A percentile compares a stretch with the other conserved stretches of the same genome.
Evolutionary conservation across 2,797 vertebrate species (phyloP).

Genomic region (Threskiornis aethiopicus): DNA sequence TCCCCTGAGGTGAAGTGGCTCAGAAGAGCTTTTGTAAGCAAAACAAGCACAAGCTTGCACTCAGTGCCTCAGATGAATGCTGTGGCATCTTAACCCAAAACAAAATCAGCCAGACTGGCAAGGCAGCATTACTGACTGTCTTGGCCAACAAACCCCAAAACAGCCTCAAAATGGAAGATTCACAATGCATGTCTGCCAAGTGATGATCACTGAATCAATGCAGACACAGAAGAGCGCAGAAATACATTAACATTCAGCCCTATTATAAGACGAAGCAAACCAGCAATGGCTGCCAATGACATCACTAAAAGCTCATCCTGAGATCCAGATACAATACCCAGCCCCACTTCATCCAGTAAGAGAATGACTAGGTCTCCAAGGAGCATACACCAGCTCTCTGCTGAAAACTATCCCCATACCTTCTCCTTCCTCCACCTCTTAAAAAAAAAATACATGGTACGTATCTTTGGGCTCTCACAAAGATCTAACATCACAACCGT

Average conservation of each 20-base stretch:
- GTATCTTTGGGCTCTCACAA: background rate
- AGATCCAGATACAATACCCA: background rate
- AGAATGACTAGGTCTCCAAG: background rate
- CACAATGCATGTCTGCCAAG: background rate
- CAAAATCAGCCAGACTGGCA: background rate
- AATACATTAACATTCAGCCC: background rate
- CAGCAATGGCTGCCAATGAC: background rate
- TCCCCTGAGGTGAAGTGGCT: background rate
- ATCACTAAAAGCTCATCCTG: background rate
- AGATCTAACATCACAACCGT: background rate
- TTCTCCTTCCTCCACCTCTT: background rate
- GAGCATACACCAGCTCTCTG: background rate
- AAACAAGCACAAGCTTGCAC: background rate
- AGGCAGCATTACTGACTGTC: background rate
- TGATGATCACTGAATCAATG: background rate
- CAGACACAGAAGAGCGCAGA: background rate
- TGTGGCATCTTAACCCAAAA: background rate
- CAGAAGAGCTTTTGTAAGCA: background rate
- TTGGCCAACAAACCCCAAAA: background rate
- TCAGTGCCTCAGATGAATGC: background rate
- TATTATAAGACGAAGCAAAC: background rate
- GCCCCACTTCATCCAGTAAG: background rate
- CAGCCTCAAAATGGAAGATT: background rate
- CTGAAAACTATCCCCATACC: background rate
- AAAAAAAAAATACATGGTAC: accelerated